phyloP scores from a whole-genome alignment of 2,113 vertebrate genomes.

The Crypturellus undulatus region DNA sequence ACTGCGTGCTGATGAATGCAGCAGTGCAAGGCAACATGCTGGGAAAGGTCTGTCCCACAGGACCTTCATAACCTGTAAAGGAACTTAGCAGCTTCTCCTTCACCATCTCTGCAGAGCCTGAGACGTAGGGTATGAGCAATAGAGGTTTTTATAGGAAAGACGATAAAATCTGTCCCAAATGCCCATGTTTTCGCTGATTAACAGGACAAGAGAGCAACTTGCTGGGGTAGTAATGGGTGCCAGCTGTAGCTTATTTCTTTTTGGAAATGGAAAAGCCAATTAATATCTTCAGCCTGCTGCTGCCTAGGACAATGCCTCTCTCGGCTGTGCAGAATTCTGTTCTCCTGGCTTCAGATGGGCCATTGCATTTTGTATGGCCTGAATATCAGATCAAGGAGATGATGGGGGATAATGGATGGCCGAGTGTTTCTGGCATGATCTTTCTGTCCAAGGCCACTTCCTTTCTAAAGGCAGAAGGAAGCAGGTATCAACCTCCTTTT shows the following conservation, averaged over 20 bases:
- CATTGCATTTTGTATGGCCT: background rate
- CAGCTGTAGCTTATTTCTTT: background rate
- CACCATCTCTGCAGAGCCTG: background rate
- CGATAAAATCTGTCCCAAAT: background rate
- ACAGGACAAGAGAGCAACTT: background rate
- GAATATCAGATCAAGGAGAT: background rate
- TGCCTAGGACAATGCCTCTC: background rate
- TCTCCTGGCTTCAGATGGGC: background rate
- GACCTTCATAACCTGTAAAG: background rate
- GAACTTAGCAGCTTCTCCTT: background rate
- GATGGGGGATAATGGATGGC: background rate
- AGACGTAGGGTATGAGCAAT: background rate
- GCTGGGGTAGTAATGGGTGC: background rate
- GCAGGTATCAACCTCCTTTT: background rate
- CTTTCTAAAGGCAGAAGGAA: background rate
- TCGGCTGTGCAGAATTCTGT: background rate
- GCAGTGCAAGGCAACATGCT: background rate
- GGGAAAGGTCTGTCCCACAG: background rate
- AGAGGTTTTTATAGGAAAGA: background rate
- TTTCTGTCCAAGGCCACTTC: background rate
- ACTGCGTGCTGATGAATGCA: rapidly evolving
- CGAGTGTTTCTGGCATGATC: background rate
- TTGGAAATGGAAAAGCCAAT: background rate
- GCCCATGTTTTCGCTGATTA: background rate
- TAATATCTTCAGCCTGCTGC: background rate